Conservation (phyloP, 2,797 vertebrate genomes). For the Sebastiscus tertius region DNA sequence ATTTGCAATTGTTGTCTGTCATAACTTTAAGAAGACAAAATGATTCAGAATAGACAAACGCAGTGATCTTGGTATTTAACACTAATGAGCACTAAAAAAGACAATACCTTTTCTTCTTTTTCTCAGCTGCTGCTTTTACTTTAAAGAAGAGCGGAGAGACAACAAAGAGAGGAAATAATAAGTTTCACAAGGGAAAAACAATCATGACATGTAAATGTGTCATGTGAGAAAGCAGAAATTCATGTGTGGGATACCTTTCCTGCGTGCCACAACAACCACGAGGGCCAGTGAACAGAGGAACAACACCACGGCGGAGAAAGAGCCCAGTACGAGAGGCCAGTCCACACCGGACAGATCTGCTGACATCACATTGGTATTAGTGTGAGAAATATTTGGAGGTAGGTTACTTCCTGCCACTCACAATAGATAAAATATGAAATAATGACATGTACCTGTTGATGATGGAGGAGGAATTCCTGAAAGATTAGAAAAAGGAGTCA, state of each 20-base stretch:
- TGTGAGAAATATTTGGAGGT: neutral
- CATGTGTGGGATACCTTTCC: conserved; percentile 63
- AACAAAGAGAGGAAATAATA: neutral
- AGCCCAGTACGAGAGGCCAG: conserved; percentile 80
- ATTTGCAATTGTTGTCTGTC: neutral
- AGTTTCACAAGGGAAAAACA: neutral
- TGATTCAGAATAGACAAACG: neutral
- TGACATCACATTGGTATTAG: conserved; percentile 5
- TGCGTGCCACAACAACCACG: conserved; percentile 46
- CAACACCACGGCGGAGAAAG: conserved; percentile 70
- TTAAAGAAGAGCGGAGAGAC: neutral
- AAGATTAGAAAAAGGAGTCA: conserved; percentile 29
- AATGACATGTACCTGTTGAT: conserved; percentile 43
- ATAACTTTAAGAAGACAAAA: neutral
- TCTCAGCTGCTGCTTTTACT: conserved; percentile 66
- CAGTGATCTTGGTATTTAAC: neutral
- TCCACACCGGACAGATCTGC: conserved; percentile 53
- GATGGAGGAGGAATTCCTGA: conserved; percentile 45
- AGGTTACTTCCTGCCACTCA: neutral
- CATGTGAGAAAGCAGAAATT: neutral
- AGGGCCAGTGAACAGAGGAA: conserved; percentile 65
- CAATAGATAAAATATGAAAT: neutral
- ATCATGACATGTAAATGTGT: neutral
- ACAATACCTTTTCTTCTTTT: conserved; percentile 75
- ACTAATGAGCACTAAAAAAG: neutral